Evolutionary conservation across 1,140 invertebrate genomes (phyloP).

Genomic region (Zaprionus ornatus): DNA sequence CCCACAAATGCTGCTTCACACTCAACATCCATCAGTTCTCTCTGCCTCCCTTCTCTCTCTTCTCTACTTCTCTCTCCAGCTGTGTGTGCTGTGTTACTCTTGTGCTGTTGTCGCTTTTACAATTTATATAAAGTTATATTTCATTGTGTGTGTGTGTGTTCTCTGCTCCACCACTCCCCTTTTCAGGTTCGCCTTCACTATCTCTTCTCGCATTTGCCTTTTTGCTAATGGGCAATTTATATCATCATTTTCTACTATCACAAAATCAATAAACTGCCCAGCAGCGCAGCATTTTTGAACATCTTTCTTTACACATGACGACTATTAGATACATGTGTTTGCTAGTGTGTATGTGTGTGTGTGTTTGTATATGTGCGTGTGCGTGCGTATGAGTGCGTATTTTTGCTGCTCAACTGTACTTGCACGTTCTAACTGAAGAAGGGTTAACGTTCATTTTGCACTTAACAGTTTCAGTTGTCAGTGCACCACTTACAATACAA

Average conservation of each 20-base stretch:
- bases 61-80: slow-evolving; percentile 16
- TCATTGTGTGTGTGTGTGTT: slow-evolving; percentile 53
- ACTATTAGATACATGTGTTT: slow-evolving; percentile 30
- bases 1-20: slow-evolving; percentile 23
- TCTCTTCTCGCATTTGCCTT: slow-evolving; percentile 21
- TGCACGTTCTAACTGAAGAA: slow-evolving; percentile 42
- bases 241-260: slow-evolving; percentile 67
- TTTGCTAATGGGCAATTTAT: slow-evolving; percentile 75
- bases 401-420: slow-evolving; percentile 63
- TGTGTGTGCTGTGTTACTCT: slow-evolving; percentile 24
- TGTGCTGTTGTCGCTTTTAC: slow-evolving; percentile 63
- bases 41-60: slow-evolving; percentile 48
- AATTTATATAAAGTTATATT: slow-evolving; percentile 80
- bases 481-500: slow-evolving; percentile 23
- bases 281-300: slow-evolving; percentile 46
- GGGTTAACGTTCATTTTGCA: slow-evolving; percentile 44
- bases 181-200: slow-evolving; percentile 12
- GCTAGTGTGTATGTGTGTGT: slow-evolving; percentile 6
- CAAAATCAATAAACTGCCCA: slow-evolving; percentile 72
- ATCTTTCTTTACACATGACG: slow-evolving; percentile 52
- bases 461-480: slow-evolving; percentile 14
- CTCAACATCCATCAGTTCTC: slow-evolving; percentile 44
- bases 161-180: slow-evolving; percentile 2
- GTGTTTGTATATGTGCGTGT: slow-evolving; percentile 2
- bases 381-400: not conserved